Evolutionary conservation across 2,888 invertebrate species (phyloP).

Genomic region (Microchrysa polita): DNA sequence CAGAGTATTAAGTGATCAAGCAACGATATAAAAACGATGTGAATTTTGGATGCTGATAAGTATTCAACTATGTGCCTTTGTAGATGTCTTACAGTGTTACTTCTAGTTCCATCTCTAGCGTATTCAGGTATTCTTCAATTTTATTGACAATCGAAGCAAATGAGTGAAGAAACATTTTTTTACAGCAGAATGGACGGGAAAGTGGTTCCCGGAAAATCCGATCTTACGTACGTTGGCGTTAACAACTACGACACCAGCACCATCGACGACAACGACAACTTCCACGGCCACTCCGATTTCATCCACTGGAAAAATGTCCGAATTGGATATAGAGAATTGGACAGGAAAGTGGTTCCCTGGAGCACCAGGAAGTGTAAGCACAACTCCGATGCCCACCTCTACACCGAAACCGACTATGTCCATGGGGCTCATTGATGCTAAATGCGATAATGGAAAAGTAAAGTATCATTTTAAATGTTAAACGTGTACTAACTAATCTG

Average conservation of each 20-base stretch:
- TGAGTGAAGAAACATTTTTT: conserved; percentile 1
- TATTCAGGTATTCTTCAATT: conserved; percentile 19
- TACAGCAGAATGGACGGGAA: conserved; percentile 59
- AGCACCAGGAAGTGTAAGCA: conserved; percentile 15
- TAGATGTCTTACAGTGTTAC: neutral
- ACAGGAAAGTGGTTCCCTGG: conserved; percentile 57
- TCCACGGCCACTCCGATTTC: neutral
- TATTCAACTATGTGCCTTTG: conserved; percentile 37
- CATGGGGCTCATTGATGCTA: conserved; percentile 67
- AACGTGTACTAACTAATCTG: neutral
- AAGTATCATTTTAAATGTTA: conserved; percentile 24
- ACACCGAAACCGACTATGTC: conserved; percentile 60
- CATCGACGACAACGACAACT: neutral
- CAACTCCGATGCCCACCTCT: conserved; percentile 50
- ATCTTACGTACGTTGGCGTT: conserved; percentile 43
- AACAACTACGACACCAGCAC: conserved; percentile 46
- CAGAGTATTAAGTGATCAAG: conserved; percentile 12
- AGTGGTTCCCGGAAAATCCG: conserved; percentile 63
- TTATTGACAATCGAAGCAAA: neutral
- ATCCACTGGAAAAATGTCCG: neutral
- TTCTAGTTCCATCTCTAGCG: conserved; percentile 2
- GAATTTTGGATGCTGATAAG: conserved; percentile 3
- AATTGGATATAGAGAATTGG: conserved; percentile 47
- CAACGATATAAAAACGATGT: conserved; percentile 29
- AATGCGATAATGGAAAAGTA: conserved; percentile 77